Conservation (phyloP, 2,888 invertebrate species). For the Pheosia tremula region DNA sequence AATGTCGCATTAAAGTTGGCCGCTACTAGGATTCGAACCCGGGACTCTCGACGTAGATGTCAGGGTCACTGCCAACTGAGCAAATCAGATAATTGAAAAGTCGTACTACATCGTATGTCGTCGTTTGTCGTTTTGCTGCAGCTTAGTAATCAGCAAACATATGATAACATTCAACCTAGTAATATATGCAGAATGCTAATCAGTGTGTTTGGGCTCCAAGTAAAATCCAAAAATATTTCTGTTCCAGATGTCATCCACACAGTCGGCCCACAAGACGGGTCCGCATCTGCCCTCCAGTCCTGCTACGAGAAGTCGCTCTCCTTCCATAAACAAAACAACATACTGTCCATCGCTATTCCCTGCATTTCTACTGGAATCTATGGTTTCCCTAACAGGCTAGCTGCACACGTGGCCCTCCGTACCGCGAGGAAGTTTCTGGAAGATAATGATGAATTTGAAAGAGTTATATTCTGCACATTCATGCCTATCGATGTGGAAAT, state of each 20-base stretch:
- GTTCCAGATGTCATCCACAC: conserved; percentile 94
- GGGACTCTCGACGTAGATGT: too few relatives aligned
- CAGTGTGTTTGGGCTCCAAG: background rate
- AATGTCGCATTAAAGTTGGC: too few relatives aligned
- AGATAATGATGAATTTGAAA: conserved; percentile 82
- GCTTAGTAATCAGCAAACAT: too few relatives aligned
- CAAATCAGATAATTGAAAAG: too few relatives aligned
- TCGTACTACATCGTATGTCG: too few relatives aligned
- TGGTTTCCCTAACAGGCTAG: conserved; percentile 92
- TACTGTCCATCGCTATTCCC: conserved; percentile 92
- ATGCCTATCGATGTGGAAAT: conserved; percentile 88
- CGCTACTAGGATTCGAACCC: too few relatives aligned
- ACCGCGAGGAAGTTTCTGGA: conserved; percentile 88
- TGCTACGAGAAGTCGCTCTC: conserved; percentile 90
- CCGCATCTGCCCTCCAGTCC: conserved; percentile 84
- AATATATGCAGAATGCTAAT: too few relatives aligned
- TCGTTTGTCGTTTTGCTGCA: too few relatives aligned
- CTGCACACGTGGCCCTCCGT: conserved; percentile 89
- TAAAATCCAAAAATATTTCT: background rate
- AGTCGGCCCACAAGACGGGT: conserved; percentile 93
- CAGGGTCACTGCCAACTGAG: too few relatives aligned
- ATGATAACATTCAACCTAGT: too few relatives aligned
- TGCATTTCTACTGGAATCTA: conserved; percentile 97
- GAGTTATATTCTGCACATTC: conserved; percentile 93
- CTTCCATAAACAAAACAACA: conserved; percentile 78